Evolutionary conservation across 2,797 vertebrate species (phyloP), one percentile per base, ranked within the genome.

Genomic region (Pygocentrus nattereri): DNA sequence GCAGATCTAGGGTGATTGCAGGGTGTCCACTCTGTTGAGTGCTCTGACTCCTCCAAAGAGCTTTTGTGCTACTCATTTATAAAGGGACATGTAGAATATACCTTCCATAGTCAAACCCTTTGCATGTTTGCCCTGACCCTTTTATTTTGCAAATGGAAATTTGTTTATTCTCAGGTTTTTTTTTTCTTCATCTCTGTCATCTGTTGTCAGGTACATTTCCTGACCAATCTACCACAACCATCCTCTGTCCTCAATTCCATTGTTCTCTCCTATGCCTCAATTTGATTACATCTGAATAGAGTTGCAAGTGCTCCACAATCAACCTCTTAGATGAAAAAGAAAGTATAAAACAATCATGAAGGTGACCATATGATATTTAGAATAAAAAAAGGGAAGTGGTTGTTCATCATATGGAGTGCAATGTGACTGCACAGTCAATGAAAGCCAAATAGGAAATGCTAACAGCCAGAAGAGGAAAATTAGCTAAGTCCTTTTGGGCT

Each of bases 151-250:
- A 75, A 72, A n/a, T 71, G 21, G 34, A 25, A 25, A 47, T 54
- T 75, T 58, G 16, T 59, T 59, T 23, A 16, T 49, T 41, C 54
- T 10, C 2, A 65, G 19, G 21, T 52, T 59, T n/a, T 16, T 41
- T 30, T 34, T 71, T 61, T 77, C 54, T 16, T 0, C 58, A 47
- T 71, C 38, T 82, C 76, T 78, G 78, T 89, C 87, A 87, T 91
- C 86, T 93, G 89, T 86, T 83, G 78, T 84, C 88, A 86, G 87
- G 88, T 84, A 79, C 86, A 85, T 88, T 50, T 72, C 75, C 23
- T 47, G 19, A 27, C 65, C 68, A 58, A 71, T 34, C 44, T 52
- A 49, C 31, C 82, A 72, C 62, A 16, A 13, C 44, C 38, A 31
- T n/a, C n/a, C 69, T 23, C 59, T 58, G 65, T 47, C 64, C 27